Base-by-base conservation (phyloP, 2,797 vertebrate species). In the Heteromormyrus szaboi region DNA sequence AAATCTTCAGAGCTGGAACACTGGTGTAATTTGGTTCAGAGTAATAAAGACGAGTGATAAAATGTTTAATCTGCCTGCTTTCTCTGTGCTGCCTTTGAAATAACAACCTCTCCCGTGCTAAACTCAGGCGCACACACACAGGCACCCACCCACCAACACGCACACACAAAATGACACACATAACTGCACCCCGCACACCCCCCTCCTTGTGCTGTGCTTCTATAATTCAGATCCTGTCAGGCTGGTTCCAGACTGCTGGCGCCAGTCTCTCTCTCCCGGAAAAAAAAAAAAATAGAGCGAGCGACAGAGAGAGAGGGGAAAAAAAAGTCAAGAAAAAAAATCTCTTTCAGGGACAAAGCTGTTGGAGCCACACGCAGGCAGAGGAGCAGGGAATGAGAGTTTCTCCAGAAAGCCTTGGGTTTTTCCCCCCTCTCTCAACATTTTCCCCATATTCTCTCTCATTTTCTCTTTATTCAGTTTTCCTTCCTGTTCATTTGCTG, bases 141-240 rank as follows among this genome's bases (percentile, higher is more conserved):
- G 91, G 88, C 90, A 90, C 87, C 89, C 90, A 89, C 90, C 89
- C 89, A 89, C 56, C 88, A 87, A 89, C 89, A 87, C 79, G 68
- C 90, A 89, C 89, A 91, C 90, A 85, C 88, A 85, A 22, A 89
- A 88, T 87, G 89, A 90, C 92, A 91, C 90, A 87, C 46, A 91
- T 85, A 91, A 62, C 22, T 65, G 56, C 89, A 86, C 53, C 76
- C 50, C 86, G 92, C 89, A 90, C 90, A 68, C 86, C 53, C 92
- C 89, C 90, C 92, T 92, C 93, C 92, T 92, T 93, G 93, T 91
- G 92, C 93, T 95, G 94, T 93, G 94, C 95, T 95, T 96, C 95
- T 95, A 96, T 96, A 96, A 96, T 96, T 96, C 95, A 96, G 95
- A 96, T 95, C 94, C 95, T 96, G 96, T 96, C 96, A 96, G 94